These are phyloP conservation scores for Agrypnus murinus DNA, from an alignment of 2,888 invertebrate species.

Conservation along the genomic window DNA sequence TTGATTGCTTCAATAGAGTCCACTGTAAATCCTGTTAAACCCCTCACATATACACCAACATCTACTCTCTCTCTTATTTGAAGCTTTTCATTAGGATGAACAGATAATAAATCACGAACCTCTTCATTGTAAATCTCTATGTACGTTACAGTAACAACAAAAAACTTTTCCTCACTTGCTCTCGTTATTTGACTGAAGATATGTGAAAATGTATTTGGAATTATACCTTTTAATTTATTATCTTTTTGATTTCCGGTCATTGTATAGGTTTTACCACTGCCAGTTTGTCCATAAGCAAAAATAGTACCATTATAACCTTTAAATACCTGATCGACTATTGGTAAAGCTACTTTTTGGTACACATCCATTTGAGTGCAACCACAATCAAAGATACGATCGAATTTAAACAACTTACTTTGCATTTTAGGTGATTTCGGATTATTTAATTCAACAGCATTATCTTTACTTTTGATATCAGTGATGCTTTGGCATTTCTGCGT, in stretches of 20 bases:
- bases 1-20: conserved; percentile 75
- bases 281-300: conserved; percentile 93
- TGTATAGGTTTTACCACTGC: conserved; percentile 99
- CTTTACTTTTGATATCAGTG: conserved; percentile 57
- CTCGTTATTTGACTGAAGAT: conserved; percentile 98
- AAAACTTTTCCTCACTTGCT: conserved; percentile 82
- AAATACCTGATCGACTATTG: conserved; percentile 96
- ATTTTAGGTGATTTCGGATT: conserved; percentile 79
- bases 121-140: conserved; percentile 99
- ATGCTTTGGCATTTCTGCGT: conserved; percentile 81
- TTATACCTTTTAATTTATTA: conserved; percentile 90
- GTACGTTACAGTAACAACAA: conserved; percentile 97
- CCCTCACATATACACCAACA: conserved; percentile 98
- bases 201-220: conserved; percentile 99
- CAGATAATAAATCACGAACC: conserved; percentile 91
- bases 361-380: conserved; percentile 93
- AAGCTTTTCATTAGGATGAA: conserved; percentile 88
- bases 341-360: conserved; percentile 96
- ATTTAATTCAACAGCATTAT: conserved; percentile 23
- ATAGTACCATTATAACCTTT: conserved; percentile 97
- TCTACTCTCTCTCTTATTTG: conserved; percentile 97
- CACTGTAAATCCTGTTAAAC: conserved; percentile 97
- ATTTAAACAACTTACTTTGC: conserved; percentile 83
- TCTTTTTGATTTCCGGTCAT: conserved; percentile 95
- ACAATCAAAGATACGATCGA: conserved; percentile 94